These are phyloP conservation scores for Pterobdella sp. DNA, from an alignment of 2,888 invertebrate species.

Conservation along the genomic window DNA sequence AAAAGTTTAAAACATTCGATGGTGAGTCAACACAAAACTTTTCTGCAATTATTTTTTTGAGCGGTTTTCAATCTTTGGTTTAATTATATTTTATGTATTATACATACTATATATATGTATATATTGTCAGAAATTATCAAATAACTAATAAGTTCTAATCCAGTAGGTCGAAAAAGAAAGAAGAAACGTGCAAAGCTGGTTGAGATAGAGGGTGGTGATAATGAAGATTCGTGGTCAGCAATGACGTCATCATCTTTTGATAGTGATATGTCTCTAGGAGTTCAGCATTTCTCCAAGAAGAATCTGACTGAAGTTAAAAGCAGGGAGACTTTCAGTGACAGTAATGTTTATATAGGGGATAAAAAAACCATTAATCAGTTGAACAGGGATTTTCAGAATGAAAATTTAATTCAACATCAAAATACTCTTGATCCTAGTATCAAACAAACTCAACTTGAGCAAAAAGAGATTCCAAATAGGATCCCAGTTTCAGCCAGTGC, in stretches of 20 bases:
- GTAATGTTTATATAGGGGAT: too few relatives aligned
- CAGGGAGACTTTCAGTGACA: conserved; percentile 8
- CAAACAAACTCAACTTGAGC: too few relatives aligned
- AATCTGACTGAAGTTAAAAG: background rate
- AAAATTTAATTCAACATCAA: too few relatives aligned
- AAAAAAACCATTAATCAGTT: too few relatives aligned
- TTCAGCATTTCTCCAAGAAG: too few relatives aligned
- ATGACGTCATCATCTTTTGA: background rate
- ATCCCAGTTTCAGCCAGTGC: too few relatives aligned
- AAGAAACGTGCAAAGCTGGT: conserved; percentile 10
- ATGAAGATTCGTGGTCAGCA: background rate
- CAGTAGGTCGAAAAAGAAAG: background rate
- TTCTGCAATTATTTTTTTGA: background rate
- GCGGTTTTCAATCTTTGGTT: background rate
- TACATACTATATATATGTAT: too few relatives aligned
- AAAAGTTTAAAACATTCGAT: background rate
- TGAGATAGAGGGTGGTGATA: conserved; percentile 6
- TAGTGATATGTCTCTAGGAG: background rate
- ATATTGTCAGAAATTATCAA: too few relatives aligned
- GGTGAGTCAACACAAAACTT: background rate
- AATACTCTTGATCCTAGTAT: too few relatives aligned
- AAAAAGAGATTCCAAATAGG: too few relatives aligned
- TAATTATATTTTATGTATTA: background rate
- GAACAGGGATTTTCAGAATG: too few relatives aligned
- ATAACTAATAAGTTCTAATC: background rate